phyloP scores from a whole-genome alignment of 2,888 invertebrate species.

The Troilus luridus region DNA sequence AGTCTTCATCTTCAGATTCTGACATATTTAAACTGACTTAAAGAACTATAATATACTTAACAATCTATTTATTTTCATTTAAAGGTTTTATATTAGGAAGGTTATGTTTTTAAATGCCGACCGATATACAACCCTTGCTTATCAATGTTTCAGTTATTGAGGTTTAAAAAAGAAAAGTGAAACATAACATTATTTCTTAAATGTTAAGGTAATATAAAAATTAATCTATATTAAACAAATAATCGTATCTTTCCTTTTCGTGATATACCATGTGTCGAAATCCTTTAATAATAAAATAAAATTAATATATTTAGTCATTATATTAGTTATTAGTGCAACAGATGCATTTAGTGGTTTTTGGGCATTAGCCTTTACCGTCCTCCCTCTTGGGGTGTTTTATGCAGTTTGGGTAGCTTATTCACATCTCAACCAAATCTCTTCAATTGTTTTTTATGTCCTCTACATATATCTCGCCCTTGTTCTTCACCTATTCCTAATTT shows the following conservation, averaged over 20 bases:
- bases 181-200: background rate
- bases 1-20: constrained; percentile 71
- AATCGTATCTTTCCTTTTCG: background rate
- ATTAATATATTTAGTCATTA: background rate
- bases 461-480: no score
- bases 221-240: background rate
- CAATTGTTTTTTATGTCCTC: no score
- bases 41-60: background rate
- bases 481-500: no score
- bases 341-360: no score
- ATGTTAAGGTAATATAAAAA: background rate
- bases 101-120: constrained; percentile 25
- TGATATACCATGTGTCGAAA: no score
- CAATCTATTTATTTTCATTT: background rate
- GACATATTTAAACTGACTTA: constrained; percentile 46
- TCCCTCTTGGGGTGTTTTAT: no score
- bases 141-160: no score
- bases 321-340: no score
- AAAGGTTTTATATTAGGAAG: background rate
- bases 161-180: background rate
- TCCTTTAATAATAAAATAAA: no score
- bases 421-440: no score
- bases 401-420: no score
- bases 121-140: background rate
- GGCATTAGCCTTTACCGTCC: no score